Percentiles rank a stretch among this genome's conserved stretches.
phyloP scores from a whole-genome alignment of 1,140 invertebrate species.

The Oppia nitens region DNA sequence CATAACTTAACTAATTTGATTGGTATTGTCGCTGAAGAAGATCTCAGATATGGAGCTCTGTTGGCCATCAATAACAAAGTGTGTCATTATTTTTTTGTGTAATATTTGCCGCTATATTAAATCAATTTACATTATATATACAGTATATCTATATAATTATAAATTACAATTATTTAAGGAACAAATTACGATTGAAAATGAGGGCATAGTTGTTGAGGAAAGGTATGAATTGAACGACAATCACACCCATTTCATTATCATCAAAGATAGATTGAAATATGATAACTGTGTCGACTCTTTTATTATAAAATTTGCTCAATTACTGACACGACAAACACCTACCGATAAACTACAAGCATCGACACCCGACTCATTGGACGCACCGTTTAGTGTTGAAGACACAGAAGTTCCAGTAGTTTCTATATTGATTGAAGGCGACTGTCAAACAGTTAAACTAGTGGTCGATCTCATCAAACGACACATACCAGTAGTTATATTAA shows the following conservation, averaged over 20 bases:
- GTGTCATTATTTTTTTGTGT: too few relatives aligned
- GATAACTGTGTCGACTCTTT: constrained; percentile 21
- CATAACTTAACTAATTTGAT: constrained; percentile 16
- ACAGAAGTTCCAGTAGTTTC: constrained; percentile 29
- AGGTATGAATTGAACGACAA: constrained; percentile 23
- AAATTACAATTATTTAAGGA: too few relatives aligned
- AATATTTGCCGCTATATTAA: too few relatives aligned
- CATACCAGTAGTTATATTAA: constrained; percentile 30
- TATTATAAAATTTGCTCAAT: constrained; percentile 17
- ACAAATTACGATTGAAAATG: constrained; percentile 19
- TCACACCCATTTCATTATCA: constrained; percentile 22
- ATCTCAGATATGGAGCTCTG: constrained; percentile 18
- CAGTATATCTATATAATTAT: too few relatives aligned
- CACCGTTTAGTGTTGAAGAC: not conserved
- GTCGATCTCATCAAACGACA: constrained; percentile 29
- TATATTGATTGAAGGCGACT: constrained; percentile 31
- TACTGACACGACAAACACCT: not conserved
- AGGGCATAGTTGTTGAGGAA: constrained; percentile 20
- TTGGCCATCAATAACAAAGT: not conserved
- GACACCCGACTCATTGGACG: not conserved
- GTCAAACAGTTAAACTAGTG: constrained; percentile 26
- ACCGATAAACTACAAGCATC: not conserved
- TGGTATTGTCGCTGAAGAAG: constrained; percentile 16
- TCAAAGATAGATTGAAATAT: constrained; percentile 20
- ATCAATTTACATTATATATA: too few relatives aligned